Percentiles rank a stretch among this genome's conserved stretches.
phyloP scores from a whole-genome alignment of 1,140 invertebrate species.

The Drosophila jambulina region DNA sequence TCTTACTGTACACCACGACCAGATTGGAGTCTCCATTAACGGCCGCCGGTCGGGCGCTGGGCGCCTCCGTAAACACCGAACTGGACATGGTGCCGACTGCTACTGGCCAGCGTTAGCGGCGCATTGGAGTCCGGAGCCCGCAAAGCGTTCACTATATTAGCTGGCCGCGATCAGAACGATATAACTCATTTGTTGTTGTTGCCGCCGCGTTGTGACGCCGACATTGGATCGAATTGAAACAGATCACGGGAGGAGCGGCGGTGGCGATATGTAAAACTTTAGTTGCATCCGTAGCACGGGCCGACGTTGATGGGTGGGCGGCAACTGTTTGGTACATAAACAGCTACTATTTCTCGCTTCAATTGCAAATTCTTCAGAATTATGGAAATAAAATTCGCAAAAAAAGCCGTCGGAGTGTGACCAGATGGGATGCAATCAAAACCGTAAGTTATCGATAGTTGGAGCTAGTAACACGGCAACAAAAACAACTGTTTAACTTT shows the following conservation, averaged over 20 bases:
- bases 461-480: neutral
- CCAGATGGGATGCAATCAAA: constrained; percentile 23
- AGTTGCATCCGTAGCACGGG: constrained; percentile 4
- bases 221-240: constrained; percentile 35
- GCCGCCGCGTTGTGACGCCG: constrained; percentile 76
- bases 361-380: constrained; percentile 59
- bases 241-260: constrained; percentile 15
- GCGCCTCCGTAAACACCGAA: constrained; percentile 77
- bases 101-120: constrained; percentile 24
- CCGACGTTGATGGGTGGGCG: neutral
- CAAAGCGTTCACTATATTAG: constrained; percentile 25
- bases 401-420: constrained; percentile 48
- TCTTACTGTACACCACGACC: constrained; percentile 91
- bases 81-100: constrained; percentile 65
- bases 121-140: constrained; percentile 29
- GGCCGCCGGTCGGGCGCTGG: constrained; percentile 49
- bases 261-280: constrained; percentile 21
- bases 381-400: constrained; percentile 73
- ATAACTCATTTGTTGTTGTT: constrained; percentile 59
- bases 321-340: constrained; percentile 1
- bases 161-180: constrained; percentile 22
- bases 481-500: neutral
- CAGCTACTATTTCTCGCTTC: constrained; percentile 23
- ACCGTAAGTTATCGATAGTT: constrained; percentile 3
- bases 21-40: constrained; percentile 82